A percentile compares a stretch with the other conserved stretches of the same genome.
These are phyloP conservation scores for Prolemur simus DNA, from an alignment of 2,113 vertebrate genomes.

Conservation along the genomic window DNA sequence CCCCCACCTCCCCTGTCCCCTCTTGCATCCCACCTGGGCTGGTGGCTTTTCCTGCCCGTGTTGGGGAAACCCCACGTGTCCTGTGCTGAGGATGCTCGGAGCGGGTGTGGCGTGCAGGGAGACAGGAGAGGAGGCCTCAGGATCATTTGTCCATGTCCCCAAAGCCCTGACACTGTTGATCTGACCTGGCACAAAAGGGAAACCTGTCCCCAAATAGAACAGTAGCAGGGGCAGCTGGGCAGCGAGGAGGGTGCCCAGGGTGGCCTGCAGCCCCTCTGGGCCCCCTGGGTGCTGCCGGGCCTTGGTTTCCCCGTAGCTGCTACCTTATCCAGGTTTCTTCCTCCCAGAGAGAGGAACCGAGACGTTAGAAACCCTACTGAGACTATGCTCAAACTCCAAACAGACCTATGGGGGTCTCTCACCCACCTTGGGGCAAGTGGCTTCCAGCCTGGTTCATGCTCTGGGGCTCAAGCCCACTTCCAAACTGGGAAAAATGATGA, in stretches of 20 bases:
- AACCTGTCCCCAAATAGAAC: neutral
- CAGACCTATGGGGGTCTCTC: rapidly evolving
- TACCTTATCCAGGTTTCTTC: neutral
- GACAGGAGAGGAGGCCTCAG: rapidly evolving
- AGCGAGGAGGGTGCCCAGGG: neutral
- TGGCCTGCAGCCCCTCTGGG: rapidly evolving
- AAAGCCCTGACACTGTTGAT: neutral
- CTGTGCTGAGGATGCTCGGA: neutral
- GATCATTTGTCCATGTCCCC: neutral
- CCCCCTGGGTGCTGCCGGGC: neutral
- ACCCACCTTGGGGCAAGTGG: no score
- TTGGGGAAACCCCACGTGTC: neutral
- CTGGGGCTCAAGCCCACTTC: neutral
- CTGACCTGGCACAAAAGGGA: neutral
- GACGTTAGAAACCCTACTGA: neutral
- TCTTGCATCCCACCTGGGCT: rapidly evolving
- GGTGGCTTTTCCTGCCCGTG: neutral
- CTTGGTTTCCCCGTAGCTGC: neutral
- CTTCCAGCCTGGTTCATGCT: neutral
- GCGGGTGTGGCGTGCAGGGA: rapidly evolving
- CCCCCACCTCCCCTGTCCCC: neutral
- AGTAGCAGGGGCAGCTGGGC: neutral
- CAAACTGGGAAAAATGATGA: neutral
- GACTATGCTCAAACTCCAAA: neutral
- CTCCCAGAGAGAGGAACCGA: neutral